These are phyloP conservation scores for Laspeyria flexula DNA, from an alignment of 2,888 invertebrate genomes.

Conservation along the genomic window DNA sequence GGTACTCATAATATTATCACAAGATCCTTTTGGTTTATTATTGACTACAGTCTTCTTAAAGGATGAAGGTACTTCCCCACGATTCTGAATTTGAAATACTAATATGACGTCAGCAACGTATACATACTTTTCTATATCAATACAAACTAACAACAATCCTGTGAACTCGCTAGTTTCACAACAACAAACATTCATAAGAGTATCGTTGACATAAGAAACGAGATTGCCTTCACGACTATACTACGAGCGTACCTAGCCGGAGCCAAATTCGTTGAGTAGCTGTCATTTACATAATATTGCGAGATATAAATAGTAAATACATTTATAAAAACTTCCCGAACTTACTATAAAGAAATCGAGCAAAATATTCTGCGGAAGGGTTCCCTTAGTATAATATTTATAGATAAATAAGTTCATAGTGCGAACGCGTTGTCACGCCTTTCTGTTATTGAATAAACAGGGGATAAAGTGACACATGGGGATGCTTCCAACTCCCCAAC, in stretches of 20 bases:
- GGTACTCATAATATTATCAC: too few species aligned
- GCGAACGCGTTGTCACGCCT: neutral
- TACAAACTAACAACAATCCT: neutral
- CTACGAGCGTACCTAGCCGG: too few species aligned
- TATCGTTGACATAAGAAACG: neutral
- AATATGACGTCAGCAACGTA: too few species aligned
- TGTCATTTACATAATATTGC: too few species aligned
- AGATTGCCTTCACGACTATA: neutral
- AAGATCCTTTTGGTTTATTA: too few species aligned
- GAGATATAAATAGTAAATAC: too few species aligned
- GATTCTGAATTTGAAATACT: too few species aligned
- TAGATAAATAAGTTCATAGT: neutral
- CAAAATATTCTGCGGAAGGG: neutral
- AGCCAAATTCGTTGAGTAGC: too few species aligned
- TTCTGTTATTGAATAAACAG: slow-evolving; percentile 1
- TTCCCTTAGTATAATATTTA: neutral
- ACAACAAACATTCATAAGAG: neutral
- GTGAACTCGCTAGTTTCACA: neutral
- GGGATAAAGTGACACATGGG: neutral
- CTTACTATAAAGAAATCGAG: neutral
- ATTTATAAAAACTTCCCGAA: too few species aligned
- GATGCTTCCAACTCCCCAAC: neutral
- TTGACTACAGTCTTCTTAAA: too few species aligned
- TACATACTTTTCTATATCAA: neutral
- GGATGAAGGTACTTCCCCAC: too few species aligned